These are phyloP conservation scores for Frankliniella intonsa DNA, from an alignment of 2,888 invertebrate species.

Conservation along the genomic window DNA sequence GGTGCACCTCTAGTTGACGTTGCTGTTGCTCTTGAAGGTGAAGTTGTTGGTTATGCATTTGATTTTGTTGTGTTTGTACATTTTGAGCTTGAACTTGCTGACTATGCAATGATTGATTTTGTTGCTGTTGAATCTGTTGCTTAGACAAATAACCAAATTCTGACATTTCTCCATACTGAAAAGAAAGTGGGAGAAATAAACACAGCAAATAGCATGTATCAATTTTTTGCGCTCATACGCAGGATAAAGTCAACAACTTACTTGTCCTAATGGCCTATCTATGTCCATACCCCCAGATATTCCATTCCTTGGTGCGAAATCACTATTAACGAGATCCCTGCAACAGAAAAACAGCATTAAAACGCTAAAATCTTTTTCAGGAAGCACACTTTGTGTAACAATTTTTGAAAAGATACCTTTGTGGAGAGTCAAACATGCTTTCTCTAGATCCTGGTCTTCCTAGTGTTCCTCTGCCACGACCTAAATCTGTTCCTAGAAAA, in stretches of 20 bases:
- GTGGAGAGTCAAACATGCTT: background rate
- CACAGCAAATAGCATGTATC: background rate
- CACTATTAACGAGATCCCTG: background rate
- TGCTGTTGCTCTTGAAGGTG: constrained; percentile 32
- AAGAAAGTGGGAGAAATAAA: background rate
- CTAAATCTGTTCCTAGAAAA: background rate
- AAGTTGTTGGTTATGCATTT: constrained; percentile 31
- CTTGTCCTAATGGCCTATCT: constrained; percentile 15
- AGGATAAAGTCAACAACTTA: background rate
- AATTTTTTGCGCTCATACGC: too few relatives aligned
- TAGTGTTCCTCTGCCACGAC: background rate
- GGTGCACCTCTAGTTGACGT: constrained; percentile 28
- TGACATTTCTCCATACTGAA: constrained; percentile 10
- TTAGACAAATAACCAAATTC: background rate
- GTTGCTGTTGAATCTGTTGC: constrained; percentile 22
- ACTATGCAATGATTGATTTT: constrained; percentile 15
- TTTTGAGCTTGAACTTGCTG: constrained; percentile 18
- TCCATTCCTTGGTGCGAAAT: background rate
- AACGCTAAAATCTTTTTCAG: background rate
- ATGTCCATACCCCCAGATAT: background rate
- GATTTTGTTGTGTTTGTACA: constrained; percentile 32
- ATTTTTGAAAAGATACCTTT: background rate
- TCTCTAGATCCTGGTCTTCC: background rate
- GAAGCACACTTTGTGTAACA: background rate
- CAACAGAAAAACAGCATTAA: background rate